Percentiles rank a stretch among this genome's conserved stretches.
phyloP scores from a whole-genome alignment of 1,140 invertebrate species.

The Neodiprion lecontei region DNA sequence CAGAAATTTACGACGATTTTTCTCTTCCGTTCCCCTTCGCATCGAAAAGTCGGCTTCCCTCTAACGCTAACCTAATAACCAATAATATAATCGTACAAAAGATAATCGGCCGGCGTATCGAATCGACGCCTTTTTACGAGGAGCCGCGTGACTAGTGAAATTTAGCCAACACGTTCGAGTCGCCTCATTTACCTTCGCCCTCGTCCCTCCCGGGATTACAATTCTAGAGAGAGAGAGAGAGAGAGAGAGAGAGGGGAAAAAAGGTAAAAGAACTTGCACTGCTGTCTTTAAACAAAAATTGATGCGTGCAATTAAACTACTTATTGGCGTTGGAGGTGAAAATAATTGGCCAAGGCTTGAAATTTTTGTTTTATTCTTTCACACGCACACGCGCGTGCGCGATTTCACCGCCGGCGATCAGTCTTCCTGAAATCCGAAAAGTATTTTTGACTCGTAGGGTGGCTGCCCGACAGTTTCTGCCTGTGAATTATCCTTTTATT shows the following conservation, averaged over 20 bases:
- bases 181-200: neutral
- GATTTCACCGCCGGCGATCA: no score
- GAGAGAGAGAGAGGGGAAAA: neutral
- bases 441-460: no score
- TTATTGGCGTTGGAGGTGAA: no score
- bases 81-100: slow-evolving; percentile 18
- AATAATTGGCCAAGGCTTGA: no score
- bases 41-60: neutral
- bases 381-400: no score
- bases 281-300: neutral
- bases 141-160: slow-evolving; percentile 2
- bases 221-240: neutral
- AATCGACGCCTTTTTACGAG: slow-evolving; percentile 9
- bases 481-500: no score
- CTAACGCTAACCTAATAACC: slow-evolving; percentile 15
- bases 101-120: slow-evolving; percentile 5
- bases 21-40: no score
- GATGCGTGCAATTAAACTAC: no score
- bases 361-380: no score
- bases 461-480: no score
- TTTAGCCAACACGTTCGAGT: slow-evolving; percentile 4
- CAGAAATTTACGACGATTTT: no score
- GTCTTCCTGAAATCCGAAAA: no score
- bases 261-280: neutral
- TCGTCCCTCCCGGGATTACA: neutral